Evolutionary conservation across 2,888 invertebrate species (phyloP), one percentile per base, ranked within the genome.

Genomic region (Apamea epomidion): DNA sequence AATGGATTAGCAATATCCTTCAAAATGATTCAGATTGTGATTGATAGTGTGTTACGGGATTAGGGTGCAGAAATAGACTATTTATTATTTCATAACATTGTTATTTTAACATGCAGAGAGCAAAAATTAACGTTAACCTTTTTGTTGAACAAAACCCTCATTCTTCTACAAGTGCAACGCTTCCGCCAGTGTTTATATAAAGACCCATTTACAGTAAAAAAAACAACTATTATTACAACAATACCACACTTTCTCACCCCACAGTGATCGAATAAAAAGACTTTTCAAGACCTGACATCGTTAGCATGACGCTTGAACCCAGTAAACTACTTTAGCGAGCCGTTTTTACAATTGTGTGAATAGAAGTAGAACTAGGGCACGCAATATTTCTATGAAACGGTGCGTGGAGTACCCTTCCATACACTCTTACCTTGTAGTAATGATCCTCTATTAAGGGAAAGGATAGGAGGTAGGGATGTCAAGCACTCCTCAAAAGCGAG

Each of bases 321-420:
- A 91, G 89, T 90, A 88, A 92, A 92, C 92, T 92, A 92, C 87
- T 91, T 90, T 83, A 88, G 54, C 85, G 74, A 73, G 77, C 71
- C 78, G 87, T 90, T 88, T 89, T 87, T 87, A 90, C 91, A 89
- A 93, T 93, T 92, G 91, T 93, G 88, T 91, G 93, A 93, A 93
- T 91, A 86, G 81, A 91, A 88, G 74, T 90, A 88, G 89, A 92
- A 93, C 93, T 94, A 89, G 94, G 94, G 92, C 94, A 95, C 94
- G 94, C 94, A 93, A 88, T 92, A 91, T 92, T 94, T 93, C 92
- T 92, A 91, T 91, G 85, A 89, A 87, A 67, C 80, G 85, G 90
- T 93, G 93, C 94, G 94, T 94, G 82, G 80, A 93, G 94, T 75
- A 88, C 90, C 80, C 91, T 92, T 80, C 76, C 58, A 60, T 81